Evolutionary conservation across 1,140 invertebrate genomes (phyloP), one percentile per base, ranked within the genome.

Genomic region (Latrodectus geometricus): DNA sequence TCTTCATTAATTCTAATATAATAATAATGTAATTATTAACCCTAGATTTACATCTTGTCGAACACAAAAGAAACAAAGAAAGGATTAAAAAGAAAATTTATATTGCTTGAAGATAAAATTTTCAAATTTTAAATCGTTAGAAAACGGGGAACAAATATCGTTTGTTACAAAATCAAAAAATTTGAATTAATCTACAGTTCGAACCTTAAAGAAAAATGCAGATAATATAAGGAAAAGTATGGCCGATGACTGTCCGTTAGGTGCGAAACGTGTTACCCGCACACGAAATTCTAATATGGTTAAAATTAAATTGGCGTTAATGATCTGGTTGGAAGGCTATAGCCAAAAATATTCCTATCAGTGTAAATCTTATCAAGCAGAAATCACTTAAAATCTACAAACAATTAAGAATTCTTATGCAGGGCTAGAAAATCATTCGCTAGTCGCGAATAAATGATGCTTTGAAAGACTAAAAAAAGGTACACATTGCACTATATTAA

Each of bases 401-500:
- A 17, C 66, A 80, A 21, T 70, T 80, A 80, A 80, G n/a, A 66
- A 52, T 70, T 80, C 68, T 80, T 70, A 15, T 80, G 4, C 66
- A 69, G 66, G 35, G 21, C 70, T 48, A 23, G 12, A 69, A 80
- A 80, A 52, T 48, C 48, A 21, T 35, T 70, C 69, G 8, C 61
- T 83, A 74, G 69, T 61, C 65, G 69, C 69, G 49, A 74, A 21
- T 74, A 56, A 74, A 65, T 21, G 69, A 15, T 74, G 21, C 69
- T 83, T 83, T 66, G 54, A 73, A 48, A 79, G 49, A 20, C 52
- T 66, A 9, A 79, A 79, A 68, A 74, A 79, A 79, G 90, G 92
- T n/a, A n/a, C n/a, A n/a, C n/a, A n/a, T n/a, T n/a, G n/a, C n/a
- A n/a, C n/a, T n/a, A n/a, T n/a, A n/a, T n/a, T n/a, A n/a, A n/a